Conservation (phyloP, 2,888 invertebrate genomes). For the Abscondita cerata region DNA sequence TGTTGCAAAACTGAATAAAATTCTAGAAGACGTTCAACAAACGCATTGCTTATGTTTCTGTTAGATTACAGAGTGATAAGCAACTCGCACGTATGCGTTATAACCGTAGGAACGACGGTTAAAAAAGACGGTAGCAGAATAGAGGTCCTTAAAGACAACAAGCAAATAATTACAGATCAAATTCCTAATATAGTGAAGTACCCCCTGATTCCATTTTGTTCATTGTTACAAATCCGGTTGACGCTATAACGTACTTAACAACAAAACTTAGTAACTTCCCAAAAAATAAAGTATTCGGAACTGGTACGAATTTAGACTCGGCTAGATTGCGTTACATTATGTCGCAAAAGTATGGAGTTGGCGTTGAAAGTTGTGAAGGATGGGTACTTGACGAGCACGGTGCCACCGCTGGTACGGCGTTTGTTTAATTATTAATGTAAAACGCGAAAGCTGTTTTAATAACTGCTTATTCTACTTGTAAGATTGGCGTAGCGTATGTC, state of each 20-base stretch:
- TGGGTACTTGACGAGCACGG: slow-evolving; percentile 96
- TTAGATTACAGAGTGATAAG: slow-evolving; percentile 77
- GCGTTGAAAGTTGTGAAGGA: slow-evolving; percentile 87
- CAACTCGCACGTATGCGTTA: slow-evolving; percentile 83
- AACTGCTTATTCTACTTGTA: neutral
- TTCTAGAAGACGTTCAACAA: neutral
- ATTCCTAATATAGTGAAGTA: slow-evolving; percentile 82
- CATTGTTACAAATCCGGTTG: slow-evolving; percentile 92
- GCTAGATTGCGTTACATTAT: slow-evolving; percentile 89
- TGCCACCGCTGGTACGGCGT: slow-evolving; percentile 50
- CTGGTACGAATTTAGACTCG: slow-evolving; percentile 93
- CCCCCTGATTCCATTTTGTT: slow-evolving; percentile 84
- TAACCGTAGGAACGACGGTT: slow-evolving; percentile 92
- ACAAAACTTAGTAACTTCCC: slow-evolving; percentile 94
- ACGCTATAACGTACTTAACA: slow-evolving; percentile 89
- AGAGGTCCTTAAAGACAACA: slow-evolving; percentile 87
- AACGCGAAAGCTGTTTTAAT: neutral
- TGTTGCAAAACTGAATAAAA: neutral
- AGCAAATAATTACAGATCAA: slow-evolving; percentile 85
- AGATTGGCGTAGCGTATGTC: slow-evolving; percentile 68
- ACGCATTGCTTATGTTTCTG: slow-evolving; percentile 10
- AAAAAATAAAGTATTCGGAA: slow-evolving; percentile 84
- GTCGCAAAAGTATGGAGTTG: slow-evolving; percentile 80
- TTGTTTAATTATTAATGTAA: neutral
- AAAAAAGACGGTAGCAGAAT: slow-evolving; percentile 86